These are phyloP conservation scores for Drosophila nr. medialis DNA, from an alignment of 2,888 invertebrate genomes.

Conservation along the genomic window DNA sequence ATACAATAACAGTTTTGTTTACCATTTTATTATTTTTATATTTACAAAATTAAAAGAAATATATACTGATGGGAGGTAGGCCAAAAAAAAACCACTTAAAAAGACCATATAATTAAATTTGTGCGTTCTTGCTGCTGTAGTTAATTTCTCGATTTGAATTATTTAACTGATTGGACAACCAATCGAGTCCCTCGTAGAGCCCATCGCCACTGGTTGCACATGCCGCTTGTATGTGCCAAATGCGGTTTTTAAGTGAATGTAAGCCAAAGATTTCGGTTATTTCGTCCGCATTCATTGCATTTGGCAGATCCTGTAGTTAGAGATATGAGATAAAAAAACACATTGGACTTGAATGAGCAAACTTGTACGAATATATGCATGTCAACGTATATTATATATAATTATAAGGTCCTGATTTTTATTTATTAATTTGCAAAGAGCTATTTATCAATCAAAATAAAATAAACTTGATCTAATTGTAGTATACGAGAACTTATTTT, in stretches of 20 bases:
- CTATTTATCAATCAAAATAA: too few species aligned
- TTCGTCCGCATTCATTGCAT: conserved; percentile 99
- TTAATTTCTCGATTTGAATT: conserved; percentile 95
- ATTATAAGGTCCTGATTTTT: too few species aligned
- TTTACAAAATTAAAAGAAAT: conserved; percentile 76
- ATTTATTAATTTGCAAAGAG: too few species aligned
- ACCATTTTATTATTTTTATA: conserved; percentile 73
- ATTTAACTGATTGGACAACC: conserved; percentile 99
- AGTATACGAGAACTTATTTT: too few species aligned
- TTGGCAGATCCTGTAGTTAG: conserved; percentile 95
- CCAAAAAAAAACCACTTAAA: conserved; percentile 72
- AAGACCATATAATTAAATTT: conserved; percentile 60
- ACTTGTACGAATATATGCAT: too few species aligned
- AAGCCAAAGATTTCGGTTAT: conserved; percentile 99
- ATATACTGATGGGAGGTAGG: conserved; percentile 67
- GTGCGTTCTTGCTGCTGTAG: conserved; percentile 52
- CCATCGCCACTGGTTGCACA: conserved; percentile 99
- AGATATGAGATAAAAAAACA: conserved; percentile 42
- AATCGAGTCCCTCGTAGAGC: conserved; percentile 99
- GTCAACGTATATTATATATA: too few species aligned
- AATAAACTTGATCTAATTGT: too few species aligned
- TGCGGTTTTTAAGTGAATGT: conserved; percentile 98
- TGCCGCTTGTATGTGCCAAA: conserved; percentile 98
- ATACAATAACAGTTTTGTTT: conserved; percentile 72
- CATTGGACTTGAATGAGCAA: neutral